Base-by-base conservation (phyloP, 2,797 vertebrate species). In the Pyrocephalus nanus region DNA sequence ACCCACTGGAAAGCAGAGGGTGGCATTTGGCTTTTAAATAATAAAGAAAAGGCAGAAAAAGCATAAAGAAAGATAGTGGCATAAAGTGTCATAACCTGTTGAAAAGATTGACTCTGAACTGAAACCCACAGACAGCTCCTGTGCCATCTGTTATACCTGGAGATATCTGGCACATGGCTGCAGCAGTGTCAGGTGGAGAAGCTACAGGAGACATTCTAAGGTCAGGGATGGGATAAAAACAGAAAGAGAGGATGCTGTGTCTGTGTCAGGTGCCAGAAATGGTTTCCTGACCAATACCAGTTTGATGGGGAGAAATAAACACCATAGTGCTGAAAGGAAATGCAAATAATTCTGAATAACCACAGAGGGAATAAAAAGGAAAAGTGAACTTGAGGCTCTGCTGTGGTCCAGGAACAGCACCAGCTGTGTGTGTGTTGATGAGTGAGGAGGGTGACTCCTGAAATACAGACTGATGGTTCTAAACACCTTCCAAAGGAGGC, bases 91-190 rank as follows among this genome's bases (percentile, higher is more conserved):
- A 64, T 66, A 67, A 83, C 88, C 86, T 86, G 93, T 93, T 93
- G 91, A 96, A 94, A 90, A 95, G 88, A 40, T 60, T 94, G 86
- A 86, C 85, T 97, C 92, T 83, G 95, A 96, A 76, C 75, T 77
- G 92, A 77, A 92, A 94, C 92, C 47, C 53, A 91, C 88, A 76
- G 77, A 30, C 58, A 89, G 88, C 90, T 94, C 72, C 21, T 74
- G 72, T 78, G 76, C 97, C 97, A 98, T 98, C 97, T 98, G 98
- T 91, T 95, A 45, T 86, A 95, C 91, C 95, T 94, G 94, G 93
- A 95, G 91, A 88, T 94, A 95, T 75, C 65, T 97, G 95, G 95
- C 97, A 92, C 14, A 38, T 3, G 61, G 22, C 67, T 79, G n/a
- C 51, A 62, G 51, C 61, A 95, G 73, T 1, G 85, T 90, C 95